Evolutionary conservation across 2,888 invertebrate species (phyloP), one percentile per base, ranked within the genome.

Genomic region (Calephelis perditalis): DNA sequence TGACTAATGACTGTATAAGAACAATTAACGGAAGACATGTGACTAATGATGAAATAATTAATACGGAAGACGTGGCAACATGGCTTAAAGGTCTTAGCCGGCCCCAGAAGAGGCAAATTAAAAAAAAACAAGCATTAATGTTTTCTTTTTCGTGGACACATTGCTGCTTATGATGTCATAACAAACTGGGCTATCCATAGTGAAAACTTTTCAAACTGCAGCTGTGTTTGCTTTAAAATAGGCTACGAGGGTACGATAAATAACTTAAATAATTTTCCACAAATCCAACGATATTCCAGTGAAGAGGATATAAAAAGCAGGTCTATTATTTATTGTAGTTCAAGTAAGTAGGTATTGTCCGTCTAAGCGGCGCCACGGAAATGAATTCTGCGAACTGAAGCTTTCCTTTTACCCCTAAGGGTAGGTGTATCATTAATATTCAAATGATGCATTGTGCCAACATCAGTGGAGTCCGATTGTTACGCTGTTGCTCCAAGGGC

Each of bases 301-400:
- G 55, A 62, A 68, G 63, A 66, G 61, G 61, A 64, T 62, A n/a
- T 44, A 55, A 36, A 58, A 59, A 60, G 60, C 44, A 54, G 58
- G 62, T 58, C 44, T 69, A 67, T 68, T 82, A 84, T 82, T 82
- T 84, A 84, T 82, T 78, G 74, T 72, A 78, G 82, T 82, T 80
- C 77, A 69, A 67, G 82, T 78, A 83, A 67, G 82, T 78, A 83
- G 76, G 65, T 61, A 70, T 66, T 74, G 76, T 72, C 64, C 82
- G 82, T 65, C 84, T 60, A 67, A 66, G 61, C 74, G 84, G 82
- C 85, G 86, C 85, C 86, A 72, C 71, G 71, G 77, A 81, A 84
- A 84, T 78, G 81, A 78, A 76, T 88, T 88, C 88, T 73, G 72
- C 78, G 88, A 88, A 88, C 68, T 67, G 72, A 74, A 78, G 80